Evolutionary conservation across 2,113 vertebrate genomes (phyloP).

Genomic region (Etheostoma cragini): DNA sequence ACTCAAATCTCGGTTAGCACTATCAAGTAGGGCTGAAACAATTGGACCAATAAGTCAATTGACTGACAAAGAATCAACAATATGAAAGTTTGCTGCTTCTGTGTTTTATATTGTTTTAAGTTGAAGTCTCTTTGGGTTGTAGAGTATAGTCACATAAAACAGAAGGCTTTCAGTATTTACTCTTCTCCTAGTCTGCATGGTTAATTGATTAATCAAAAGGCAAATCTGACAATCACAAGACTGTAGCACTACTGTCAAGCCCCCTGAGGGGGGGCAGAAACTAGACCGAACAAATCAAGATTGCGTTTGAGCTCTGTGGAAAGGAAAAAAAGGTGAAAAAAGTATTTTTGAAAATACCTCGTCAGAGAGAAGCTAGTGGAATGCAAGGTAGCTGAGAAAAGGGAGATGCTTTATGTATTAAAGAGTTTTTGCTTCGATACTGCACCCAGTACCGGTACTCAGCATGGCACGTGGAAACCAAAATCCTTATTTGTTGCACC

Average conservation of each 20-base stretch:
- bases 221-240: not conserved
- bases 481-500: not conserved
- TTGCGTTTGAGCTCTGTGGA: too few relatives aligned
- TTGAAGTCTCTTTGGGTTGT: not conserved
- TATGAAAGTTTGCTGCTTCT: not conserved
- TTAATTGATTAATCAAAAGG: not conserved
- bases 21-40: not conserved
- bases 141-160: not conserved
- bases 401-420: constrained; percentile 2
- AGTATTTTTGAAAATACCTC: not conserved
- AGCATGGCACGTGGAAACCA: constrained; percentile 17
- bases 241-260: not conserved
- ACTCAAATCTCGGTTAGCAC: not conserved
- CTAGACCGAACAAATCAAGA: too few relatives aligned
- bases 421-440: constrained; percentile 8
- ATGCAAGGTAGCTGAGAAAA: not conserved
- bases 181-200: too few relatives aligned
- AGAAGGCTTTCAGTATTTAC: not conserved
- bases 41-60: not conserved
- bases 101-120: not conserved
- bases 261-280: too few relatives aligned
- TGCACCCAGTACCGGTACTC: constrained; percentile 4
- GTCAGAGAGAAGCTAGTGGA: not conserved
- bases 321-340: not conserved
- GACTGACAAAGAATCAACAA: not conserved